Evolutionary conservation across 1,140 invertebrate species (phyloP).

Genomic region (Tetramorium parvispinum): DNA sequence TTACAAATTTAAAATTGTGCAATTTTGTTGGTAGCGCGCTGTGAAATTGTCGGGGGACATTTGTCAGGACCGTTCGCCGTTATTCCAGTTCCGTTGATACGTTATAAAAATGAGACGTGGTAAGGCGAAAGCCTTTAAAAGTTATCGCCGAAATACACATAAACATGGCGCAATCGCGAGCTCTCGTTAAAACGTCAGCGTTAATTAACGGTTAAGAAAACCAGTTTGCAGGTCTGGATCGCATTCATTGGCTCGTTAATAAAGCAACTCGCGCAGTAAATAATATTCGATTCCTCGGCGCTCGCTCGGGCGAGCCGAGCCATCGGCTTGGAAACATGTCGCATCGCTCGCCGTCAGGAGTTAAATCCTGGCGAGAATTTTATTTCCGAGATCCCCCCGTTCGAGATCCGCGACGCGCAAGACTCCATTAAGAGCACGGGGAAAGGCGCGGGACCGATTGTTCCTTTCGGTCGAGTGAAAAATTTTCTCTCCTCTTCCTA

Average conservation of each 20-base stretch:
- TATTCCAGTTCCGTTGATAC: neutral
- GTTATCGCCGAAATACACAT: neutral
- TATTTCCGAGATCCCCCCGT: constrained; percentile 37
- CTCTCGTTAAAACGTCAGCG: constrained; percentile 50
- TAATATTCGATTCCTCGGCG: constrained; percentile 54
- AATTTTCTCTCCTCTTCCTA: constrained; percentile 42
- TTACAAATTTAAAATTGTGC: constrained; percentile 41
- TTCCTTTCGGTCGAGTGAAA: constrained; percentile 67
- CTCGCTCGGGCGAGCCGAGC: neutral
- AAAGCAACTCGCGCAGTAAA: constrained; percentile 53
- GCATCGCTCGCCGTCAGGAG: constrained; percentile 46
- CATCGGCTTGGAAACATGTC: constrained; percentile 67
- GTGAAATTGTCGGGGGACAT: constrained; percentile 32
- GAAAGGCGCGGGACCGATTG: constrained; percentile 43
- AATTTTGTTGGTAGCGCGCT: constrained; percentile 24
- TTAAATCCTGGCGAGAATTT: constrained; percentile 56
- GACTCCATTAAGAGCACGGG: constrained; percentile 44
- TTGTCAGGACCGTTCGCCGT: neutral
- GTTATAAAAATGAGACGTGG: neutral
- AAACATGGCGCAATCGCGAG: constrained; percentile 15
- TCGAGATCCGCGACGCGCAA: neutral
- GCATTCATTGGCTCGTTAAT: constrained; percentile 57
- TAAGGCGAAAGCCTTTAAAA: neutral
- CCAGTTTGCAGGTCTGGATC: constrained; percentile 11
- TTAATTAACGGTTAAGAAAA: constrained; percentile 60